These are phyloP conservation scores for Vultur gryphus DNA, from an alignment of 2,797 vertebrate species.

Conservation along the genomic window DNA sequence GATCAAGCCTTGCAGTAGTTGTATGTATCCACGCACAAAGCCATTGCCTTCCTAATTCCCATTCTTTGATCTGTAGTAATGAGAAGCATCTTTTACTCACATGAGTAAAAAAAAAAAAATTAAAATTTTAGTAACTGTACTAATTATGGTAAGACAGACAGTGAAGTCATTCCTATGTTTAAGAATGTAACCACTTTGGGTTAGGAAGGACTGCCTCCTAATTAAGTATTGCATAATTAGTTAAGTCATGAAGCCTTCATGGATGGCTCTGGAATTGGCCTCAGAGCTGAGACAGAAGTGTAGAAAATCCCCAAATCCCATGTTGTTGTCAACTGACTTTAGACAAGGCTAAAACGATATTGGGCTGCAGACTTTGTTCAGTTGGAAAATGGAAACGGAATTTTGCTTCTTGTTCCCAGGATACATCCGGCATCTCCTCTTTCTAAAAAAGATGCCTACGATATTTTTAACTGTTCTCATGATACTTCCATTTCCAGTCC, in stretches of 20 bases:
- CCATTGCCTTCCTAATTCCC: not conserved
- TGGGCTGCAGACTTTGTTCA: not conserved
- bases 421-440: not conserved
- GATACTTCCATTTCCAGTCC: not conserved
- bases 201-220: not conserved
- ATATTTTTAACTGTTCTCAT: not conserved
- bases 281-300: not conserved
- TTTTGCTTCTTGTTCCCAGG: not conserved
- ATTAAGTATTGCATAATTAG: not conserved
- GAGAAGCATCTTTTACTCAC: not conserved
- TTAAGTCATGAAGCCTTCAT: not conserved
- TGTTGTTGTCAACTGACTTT: not conserved
- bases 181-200: not conserved
- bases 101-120: too few species aligned
- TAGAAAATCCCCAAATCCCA: not conserved
- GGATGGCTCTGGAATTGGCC: not conserved
- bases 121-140: not conserved
- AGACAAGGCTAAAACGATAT: not conserved
- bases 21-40: not conserved
- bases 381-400: not conserved
- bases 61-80: not conserved
- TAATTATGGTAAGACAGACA: not conserved
- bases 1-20: not conserved
- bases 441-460: not conserved
- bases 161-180: not conserved